A percentile compares a stretch with the other conserved stretches of the same genome.
Conservation (phyloP, 2,797 vertebrate genomes). For the Enteromius fasciolatus region DNA sequence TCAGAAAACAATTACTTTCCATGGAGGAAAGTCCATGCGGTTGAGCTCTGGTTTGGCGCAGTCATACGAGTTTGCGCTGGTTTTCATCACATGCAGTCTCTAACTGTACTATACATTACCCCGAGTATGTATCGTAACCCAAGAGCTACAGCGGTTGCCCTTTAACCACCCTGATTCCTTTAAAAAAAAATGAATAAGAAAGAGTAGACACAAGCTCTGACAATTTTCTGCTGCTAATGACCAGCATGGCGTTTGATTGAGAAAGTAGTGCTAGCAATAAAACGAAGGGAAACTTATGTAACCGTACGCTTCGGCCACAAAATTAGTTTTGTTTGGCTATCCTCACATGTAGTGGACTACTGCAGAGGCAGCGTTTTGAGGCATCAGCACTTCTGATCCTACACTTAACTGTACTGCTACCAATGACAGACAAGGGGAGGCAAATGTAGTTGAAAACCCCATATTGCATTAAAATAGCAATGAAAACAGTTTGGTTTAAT, state of each 20-base stretch:
- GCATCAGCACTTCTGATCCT: not conserved
- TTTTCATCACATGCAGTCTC: conserved; percentile 67
- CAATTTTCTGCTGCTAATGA: conserved; percentile 32
- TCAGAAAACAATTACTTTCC: conserved; percentile 47
- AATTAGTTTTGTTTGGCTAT: conserved; percentile 15
- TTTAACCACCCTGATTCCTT: conserved; percentile 35
- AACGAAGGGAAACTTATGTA: conserved; percentile 22
- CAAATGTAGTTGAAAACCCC: not conserved
- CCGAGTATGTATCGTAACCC: conserved; percentile 58
- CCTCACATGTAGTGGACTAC: not conserved
- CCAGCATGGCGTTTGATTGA: conserved; percentile 42
- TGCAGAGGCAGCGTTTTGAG: conserved; percentile 22
- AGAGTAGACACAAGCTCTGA: conserved; percentile 24
- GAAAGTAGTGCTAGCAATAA: conserved; percentile 38
- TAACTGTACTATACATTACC: conserved; percentile 61
- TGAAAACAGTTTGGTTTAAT: not conserved
- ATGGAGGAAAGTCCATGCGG: conserved; percentile 62
- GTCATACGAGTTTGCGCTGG: conserved; percentile 67
- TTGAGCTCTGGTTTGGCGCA: conserved; percentile 63
- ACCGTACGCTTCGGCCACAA: conserved; percentile 10
- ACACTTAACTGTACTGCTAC: not conserved
- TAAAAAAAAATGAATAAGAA: conserved; percentile 24
- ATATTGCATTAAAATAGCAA: not conserved
- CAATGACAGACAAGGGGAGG: not conserved
- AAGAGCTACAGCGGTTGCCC: conserved; percentile 57